Evolutionary conservation across 2,113 vertebrate genomes (phyloP).

Genomic region (Seriola rivoliana): DNA sequence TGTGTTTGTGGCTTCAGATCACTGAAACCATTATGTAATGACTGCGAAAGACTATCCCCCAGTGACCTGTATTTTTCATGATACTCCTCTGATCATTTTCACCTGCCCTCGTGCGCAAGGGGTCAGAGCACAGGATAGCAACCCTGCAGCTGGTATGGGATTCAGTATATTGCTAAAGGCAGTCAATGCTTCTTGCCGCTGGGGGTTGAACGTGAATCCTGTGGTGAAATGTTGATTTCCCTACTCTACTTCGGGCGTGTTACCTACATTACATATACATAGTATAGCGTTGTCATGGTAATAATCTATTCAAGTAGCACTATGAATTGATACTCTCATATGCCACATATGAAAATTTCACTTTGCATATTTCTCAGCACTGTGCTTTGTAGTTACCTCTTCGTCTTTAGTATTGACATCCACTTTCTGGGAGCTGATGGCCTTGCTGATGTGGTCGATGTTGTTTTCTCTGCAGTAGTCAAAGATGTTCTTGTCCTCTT

Average conservation of each 20-base stretch:
- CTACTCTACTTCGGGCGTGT: background rate
- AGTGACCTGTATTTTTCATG: conserved; percentile 42
- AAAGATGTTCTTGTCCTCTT: conserved; percentile 98
- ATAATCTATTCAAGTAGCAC: background rate
- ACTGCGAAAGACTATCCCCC: conserved; percentile 1
- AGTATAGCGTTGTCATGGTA: background rate
- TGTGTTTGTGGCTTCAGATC: conserved; percentile 33
- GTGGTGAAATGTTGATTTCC: background rate
- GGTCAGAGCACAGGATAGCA: conserved; percentile 18
- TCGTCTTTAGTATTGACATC: conserved; percentile 94
- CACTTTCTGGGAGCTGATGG: conserved; percentile 90
- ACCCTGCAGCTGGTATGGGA: conserved; percentile 11
- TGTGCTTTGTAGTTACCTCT: conserved; percentile 86
- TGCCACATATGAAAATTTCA: background rate
- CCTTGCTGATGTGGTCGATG: conserved; percentile 91
- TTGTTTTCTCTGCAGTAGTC: conserved; percentile 99
- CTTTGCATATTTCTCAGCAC: background rate
- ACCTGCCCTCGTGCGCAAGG: conserved; percentile 10
- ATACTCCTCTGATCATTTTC: conserved; percentile 27
- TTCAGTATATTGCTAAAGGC: background rate
- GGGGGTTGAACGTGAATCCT: background rate
- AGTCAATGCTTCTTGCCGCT: background rate
- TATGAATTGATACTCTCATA: conserved; percentile 9
- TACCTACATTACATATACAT: background rate
- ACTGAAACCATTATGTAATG: conserved; percentile 48